Percentiles rank a stretch among this genome's conserved stretches.
phyloP scores from a whole-genome alignment of 2,113 vertebrate genomes.

The Thamnophis sirtalis region DNA sequence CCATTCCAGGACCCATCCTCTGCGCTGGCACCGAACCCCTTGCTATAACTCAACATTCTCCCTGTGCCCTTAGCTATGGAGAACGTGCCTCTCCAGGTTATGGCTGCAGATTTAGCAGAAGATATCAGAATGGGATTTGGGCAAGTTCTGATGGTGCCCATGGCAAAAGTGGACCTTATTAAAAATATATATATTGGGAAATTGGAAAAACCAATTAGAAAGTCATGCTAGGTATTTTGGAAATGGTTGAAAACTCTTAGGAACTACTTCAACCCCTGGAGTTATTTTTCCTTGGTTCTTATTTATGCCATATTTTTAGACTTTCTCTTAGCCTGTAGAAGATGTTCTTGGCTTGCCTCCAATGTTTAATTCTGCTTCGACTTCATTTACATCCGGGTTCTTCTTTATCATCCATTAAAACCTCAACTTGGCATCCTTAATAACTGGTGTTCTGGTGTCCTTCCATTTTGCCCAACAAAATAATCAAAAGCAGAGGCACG shows the following conservation, averaged over 20 bases:
- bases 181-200: neutral
- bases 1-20: neutral
- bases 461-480: neutral
- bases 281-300: neutral
- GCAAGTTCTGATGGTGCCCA: neutral
- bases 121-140: neutral
- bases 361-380: neutral
- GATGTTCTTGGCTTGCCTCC: neutral
- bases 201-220: neutral
- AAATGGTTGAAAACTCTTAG: neutral
- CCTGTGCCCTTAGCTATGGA: neutral
- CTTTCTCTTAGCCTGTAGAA: neutral
- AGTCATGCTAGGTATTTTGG: neutral
- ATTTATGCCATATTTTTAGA: neutral
- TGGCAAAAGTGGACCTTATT: neutral
- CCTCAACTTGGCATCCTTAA: neutral
- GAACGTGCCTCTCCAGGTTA: neutral
- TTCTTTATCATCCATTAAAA: neutral
- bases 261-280: neutral
- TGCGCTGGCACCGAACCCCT: neutral
- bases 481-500: neutral
- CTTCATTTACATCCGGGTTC: neutral
- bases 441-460: neutral
- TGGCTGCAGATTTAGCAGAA: neutral
- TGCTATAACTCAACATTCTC: neutral